A percentile compares a stretch with the other conserved stretches of the same genome.
Conservation (phyloP, 2,888 invertebrate genomes). For the Tortrix viridana region DNA sequence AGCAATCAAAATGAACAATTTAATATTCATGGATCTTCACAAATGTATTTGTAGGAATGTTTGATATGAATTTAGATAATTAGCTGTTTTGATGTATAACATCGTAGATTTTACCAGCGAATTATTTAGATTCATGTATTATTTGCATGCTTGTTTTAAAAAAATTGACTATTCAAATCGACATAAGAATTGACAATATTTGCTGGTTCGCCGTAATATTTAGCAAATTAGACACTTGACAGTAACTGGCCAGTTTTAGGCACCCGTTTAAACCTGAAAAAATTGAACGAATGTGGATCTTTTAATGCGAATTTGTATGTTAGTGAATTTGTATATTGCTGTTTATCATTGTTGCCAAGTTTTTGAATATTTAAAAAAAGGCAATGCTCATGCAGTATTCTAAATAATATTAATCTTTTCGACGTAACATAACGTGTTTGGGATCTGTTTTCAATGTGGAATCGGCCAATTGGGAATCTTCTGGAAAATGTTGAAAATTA, state of each 20-base stretch:
- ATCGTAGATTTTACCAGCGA: constrained; percentile 7
- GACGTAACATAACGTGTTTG: too few relatives aligned
- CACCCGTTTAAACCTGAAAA: too few relatives aligned
- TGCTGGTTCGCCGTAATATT: too few relatives aligned
- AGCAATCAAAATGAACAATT: constrained; percentile 17
- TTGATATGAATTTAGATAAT: constrained; percentile 12
- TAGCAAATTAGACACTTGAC: too few relatives aligned
- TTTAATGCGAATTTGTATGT: constrained; percentile 32
- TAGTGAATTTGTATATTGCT: constrained; percentile 55
- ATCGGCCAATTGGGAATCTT: too few relatives aligned
- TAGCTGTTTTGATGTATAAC: constrained; percentile 22
- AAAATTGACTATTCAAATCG: too few relatives aligned
- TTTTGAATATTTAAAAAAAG: constrained; percentile 44
- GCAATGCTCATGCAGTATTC: constrained; percentile 28
- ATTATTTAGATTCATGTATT: constrained; percentile 9
- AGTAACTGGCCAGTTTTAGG: too few relatives aligned
- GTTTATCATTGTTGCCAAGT: constrained; percentile 78
- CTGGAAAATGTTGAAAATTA: too few relatives aligned
- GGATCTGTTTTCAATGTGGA: too few relatives aligned
- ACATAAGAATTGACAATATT: too few relatives aligned
- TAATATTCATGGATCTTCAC: constrained; percentile 3
- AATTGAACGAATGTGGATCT: not conserved
- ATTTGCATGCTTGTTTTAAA: too few relatives aligned
- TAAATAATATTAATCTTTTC: constrained; percentile 17
- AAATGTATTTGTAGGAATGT: constrained; percentile 7